phyloP scores from a whole-genome alignment of 1,140 invertebrate species.

The Papilio glaucus region DNA sequence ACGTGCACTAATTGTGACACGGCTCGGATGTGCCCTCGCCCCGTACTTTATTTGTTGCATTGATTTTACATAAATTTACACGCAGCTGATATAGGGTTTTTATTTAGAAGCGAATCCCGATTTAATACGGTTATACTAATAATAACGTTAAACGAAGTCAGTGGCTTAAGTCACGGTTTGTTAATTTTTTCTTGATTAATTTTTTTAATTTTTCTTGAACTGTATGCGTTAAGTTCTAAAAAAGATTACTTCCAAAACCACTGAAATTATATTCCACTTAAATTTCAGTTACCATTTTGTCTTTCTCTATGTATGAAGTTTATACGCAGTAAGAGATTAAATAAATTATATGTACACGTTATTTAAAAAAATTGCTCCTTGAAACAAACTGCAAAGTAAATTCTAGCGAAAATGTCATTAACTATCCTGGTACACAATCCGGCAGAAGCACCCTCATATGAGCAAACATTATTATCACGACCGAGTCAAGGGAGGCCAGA shows the following conservation, averaged over 20 bases:
- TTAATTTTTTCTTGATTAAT: too few species aligned
- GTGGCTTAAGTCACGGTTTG: too few species aligned
- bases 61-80: conserved; percentile 65
- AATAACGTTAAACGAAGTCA: too few species aligned
- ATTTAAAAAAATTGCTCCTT: background rate
- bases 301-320: background rate
- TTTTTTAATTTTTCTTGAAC: too few species aligned
- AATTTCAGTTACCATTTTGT: background rate
- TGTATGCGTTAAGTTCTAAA: too few species aligned
- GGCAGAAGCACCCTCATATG: conserved; percentile 70
- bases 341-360: background rate
- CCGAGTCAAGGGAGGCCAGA: conserved; percentile 66
- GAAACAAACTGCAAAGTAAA: background rate
- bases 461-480: conserved; percentile 80
- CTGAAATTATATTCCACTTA: too few species aligned
- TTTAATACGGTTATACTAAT: too few species aligned
- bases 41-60: conserved; percentile 67
- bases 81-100: conserved; percentile 18
- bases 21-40: conserved; percentile 55
- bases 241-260: too few species aligned
- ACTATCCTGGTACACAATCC: conserved; percentile 60
- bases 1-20: conserved; percentile 60
- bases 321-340: background rate
- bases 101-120: background rate
- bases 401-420: conserved; percentile 50